Evolutionary conservation across 2,888 invertebrate species (phyloP), one percentile per base, ranked within the genome.

Genomic region (Gonocerus acuteangulatus): DNA sequence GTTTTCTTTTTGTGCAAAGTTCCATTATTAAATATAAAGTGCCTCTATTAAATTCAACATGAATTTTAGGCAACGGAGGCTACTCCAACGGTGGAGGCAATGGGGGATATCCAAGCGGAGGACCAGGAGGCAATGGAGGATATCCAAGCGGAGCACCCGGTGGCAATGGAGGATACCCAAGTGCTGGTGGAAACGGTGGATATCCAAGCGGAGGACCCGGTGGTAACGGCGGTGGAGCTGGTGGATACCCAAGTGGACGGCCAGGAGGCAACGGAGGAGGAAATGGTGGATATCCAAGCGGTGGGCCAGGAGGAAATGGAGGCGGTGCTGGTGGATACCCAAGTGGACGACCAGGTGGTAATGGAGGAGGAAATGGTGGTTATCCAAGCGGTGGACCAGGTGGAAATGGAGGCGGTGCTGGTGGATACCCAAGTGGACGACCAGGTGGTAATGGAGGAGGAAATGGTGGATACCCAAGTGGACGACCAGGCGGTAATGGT

Each of bases 401-500:
- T 36, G 54, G 54, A 36, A 54, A 54, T 42, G 54, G 54, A 42
- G 54, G 51, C 32, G 51, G 34, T 51, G 51, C 51, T 51, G 51
- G 54, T 42, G 54, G 54, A 42, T 54, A 54, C 39, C 54, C 54
- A 21, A 36, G 54, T 42, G 54, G 54, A 21, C 36, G 54, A 42
- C 54, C 54, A 39, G 54, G 54, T 42, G 54, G 54, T 22, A 54
- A 54, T 42, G 54, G 54, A 54, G 54, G 54, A 39, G 42, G 54
- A 18, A n/a, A 6, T 39, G 42, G 54, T 42, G 54, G 54, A 36
- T 54, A 54, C 34, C 54, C 54, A 39, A 42, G 54, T 54, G 54
- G 54, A 15, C 1, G 54, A 42, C 54, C 54, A 34, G 54, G 54
- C n/a, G 54, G 54, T 21, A 54, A 54, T 13, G 54, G 54, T 21